Base-by-base conservation (phyloP, 1,140 invertebrate genomes). In the Drosophila elegans region DNA sequence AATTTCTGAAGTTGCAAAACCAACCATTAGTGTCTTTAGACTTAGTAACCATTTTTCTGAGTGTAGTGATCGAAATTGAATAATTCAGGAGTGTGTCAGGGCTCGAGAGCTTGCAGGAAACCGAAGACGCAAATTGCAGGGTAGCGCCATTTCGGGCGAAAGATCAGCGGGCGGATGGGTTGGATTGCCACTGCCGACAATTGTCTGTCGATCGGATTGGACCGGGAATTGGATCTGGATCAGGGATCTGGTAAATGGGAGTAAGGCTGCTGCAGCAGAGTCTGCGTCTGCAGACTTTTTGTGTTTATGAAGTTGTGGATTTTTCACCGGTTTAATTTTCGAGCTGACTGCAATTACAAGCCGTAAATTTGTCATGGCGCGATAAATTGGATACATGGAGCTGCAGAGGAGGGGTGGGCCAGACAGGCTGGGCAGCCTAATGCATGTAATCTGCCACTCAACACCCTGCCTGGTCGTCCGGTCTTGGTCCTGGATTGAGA, bases 371-470 rank as follows among this genome's bases (percentile, higher is more conserved):
- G 84, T 89, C 84, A 89, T 89, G 84, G 84, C 77, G 80, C 84
- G 80, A 89, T 89, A 89, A 89, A 89, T 88, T 80, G 86, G 83
- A 39, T 6, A 29, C n/a, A 13, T 13, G 48, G 29, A 12, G 29
- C 38, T 41, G 27, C 6, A 16, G n/a, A 57, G 49, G 12, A 32
- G 29, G 13, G 13, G 55, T 4, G 32, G 4, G 3, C 64, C 21
- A 41, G 46, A 49, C 49, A 49, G 60, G 60, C 41, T 72, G 81
- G 80, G 80, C 79, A 83, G 84, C 68, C 84, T 89, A 89, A 89
- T 89, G 84, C 84, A 89, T 89, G 84, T 89, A 89, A 89, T 89
- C 84, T 89, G 84, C 80, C 84, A 89, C 85, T 89, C 84, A 89
- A 89, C 84, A 89, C 84, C 85, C 84, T 74, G 85, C 86, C 83